These are phyloP conservation scores for Antheraea pernyi DNA, from an alignment of 1,140 invertebrate genomes.

Conservation along the genomic window DNA sequence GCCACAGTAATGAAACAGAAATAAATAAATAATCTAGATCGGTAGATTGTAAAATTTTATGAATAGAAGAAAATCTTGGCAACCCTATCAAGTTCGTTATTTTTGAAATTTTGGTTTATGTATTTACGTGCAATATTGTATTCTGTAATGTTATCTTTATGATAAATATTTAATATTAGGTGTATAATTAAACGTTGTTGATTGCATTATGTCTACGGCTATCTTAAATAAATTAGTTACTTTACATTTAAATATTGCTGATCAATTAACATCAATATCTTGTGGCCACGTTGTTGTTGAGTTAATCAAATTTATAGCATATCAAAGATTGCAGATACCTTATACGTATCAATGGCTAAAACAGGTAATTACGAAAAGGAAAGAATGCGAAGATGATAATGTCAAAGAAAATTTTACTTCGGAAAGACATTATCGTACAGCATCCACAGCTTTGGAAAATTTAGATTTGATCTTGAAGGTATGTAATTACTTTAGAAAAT, in stretches of 20 bases:
- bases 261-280: constrained; percentile 66
- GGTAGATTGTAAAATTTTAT: no score
- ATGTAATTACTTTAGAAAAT: no score
- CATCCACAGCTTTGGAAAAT: constrained; percentile 63
- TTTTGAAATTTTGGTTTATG: constrained; percentile 1
- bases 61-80: no score
- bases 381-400: constrained; percentile 33
- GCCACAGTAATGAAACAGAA: no score
- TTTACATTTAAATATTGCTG: constrained; percentile 60
- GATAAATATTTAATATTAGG: no score
- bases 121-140: no score
- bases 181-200: background rate
- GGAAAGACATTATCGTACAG: constrained; percentile 64
- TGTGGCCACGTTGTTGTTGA: constrained; percentile 71
- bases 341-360: constrained; percentile 74
- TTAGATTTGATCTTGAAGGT: constrained; percentile 74
- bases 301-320: constrained; percentile 71
- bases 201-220: constrained; percentile 43
- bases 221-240: constrained; percentile 32
- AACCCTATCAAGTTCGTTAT: background rate
- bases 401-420: constrained; percentile 62
- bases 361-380: constrained; percentile 66
- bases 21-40: no score
- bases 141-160: no score
- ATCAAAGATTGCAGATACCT: constrained; percentile 75